Conservation (phyloP, 2,888 invertebrate species). For the Melanchra persicariae region DNA sequence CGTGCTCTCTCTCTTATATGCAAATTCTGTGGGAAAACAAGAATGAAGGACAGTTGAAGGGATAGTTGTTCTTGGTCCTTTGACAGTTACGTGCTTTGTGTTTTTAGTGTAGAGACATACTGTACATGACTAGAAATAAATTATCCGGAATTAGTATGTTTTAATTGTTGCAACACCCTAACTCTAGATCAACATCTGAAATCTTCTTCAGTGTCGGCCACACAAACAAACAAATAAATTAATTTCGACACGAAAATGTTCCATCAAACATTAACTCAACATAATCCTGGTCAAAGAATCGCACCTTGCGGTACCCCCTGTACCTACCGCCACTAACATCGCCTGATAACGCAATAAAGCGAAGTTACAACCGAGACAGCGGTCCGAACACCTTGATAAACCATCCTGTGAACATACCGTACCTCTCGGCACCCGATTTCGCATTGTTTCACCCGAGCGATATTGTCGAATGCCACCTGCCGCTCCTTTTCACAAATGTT, state of each 20-base stretch:
- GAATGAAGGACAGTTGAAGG: constrained; percentile 26
- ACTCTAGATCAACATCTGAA: not conserved
- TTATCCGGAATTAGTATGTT: not conserved
- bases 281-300: constrained; percentile 67
- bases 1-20: constrained; percentile 47
- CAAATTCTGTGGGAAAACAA: constrained; percentile 54
- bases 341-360: constrained; percentile 69
- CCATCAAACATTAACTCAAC: constrained; percentile 62
- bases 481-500: constrained; percentile 63
- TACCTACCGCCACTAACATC: constrained; percentile 60
- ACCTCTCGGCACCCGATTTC: constrained; percentile 54
- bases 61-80: constrained; percentile 12
- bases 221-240: constrained; percentile 31
- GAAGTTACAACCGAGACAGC: constrained; percentile 64
- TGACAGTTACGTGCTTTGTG: constrained; percentile 2
- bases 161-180: not conserved
- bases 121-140: not conserved
- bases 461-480: constrained; percentile 67
- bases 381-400: constrained; percentile 67
- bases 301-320: constrained; percentile 65
- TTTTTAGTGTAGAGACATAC: constrained; percentile 4
- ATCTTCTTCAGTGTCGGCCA: too few species aligned
- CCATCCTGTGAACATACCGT: constrained; percentile 59
- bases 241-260: constrained; percentile 48
- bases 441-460: constrained; percentile 66